Conservation (phyloP, 2,888 invertebrate genomes). For the Cylindroiulus punctatus region DNA sequence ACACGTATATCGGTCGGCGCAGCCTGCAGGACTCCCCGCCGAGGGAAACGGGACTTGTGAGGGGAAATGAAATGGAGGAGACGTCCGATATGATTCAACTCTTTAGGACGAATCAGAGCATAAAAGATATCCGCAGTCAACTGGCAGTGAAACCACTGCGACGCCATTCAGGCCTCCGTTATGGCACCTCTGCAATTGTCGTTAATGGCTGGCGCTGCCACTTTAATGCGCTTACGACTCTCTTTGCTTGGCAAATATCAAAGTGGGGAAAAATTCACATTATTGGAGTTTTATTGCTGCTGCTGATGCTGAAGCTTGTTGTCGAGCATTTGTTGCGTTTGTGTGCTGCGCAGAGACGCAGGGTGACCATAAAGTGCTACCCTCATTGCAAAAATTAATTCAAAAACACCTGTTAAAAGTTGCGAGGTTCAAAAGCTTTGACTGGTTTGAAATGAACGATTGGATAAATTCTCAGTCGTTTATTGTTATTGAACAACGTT, state of each 20-base stretch:
- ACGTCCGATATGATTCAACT: conserved; percentile 42
- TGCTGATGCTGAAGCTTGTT: not conserved
- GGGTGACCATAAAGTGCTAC: no score
- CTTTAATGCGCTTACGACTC: not conserved
- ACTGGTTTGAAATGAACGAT: no score
- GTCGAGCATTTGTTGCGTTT: not conserved
- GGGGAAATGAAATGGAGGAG: conserved; percentile 38
- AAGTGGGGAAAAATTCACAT: not conserved
- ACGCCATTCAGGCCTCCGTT: conserved; percentile 1
- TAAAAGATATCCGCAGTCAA: conserved; percentile 42
- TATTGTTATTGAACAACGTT: no score
- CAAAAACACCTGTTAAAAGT: no score
- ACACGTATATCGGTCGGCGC: no score
- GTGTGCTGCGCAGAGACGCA: no score
- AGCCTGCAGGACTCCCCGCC: not conserved
- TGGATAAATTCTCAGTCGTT: no score
- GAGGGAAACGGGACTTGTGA: not conserved
- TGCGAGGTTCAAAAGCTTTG: no score
- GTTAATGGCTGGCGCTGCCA: conserved; percentile 14
- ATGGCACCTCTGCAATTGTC: conserved; percentile 29
- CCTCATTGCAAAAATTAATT: no score
- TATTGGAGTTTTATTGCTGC: not conserved
- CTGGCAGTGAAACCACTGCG: conserved; percentile 11
- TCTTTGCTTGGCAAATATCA: not conserved
- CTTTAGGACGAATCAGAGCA: conserved; percentile 30